phyloP scores from a whole-genome alignment of 2,113 vertebrate genomes.

The Atlantisia rogersi region DNA sequence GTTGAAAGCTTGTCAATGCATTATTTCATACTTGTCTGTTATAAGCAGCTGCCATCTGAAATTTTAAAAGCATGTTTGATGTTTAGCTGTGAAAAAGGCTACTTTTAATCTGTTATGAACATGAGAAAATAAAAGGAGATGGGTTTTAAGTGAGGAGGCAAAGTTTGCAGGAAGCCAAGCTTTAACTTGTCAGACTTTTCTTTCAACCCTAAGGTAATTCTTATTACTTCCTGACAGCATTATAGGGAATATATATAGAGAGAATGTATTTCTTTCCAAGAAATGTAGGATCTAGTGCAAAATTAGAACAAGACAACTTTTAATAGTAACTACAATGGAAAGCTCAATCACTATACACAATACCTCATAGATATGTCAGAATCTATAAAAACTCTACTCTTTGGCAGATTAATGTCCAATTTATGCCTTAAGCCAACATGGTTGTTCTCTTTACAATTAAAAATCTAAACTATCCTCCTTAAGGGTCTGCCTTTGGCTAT shows the following conservation, averaged over 20 bases:
- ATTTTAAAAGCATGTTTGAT: not conserved
- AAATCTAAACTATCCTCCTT: slow-evolving; percentile 19
- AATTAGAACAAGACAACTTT: not conserved
- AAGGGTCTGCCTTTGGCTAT: slow-evolving; percentile 26
- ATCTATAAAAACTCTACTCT: not conserved
- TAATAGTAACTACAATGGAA: not conserved
- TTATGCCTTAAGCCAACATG: not conserved
- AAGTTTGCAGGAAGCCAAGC: not conserved
- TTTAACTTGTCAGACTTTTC: not conserved
- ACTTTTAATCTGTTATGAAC: not conserved
- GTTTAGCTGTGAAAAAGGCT: not conserved
- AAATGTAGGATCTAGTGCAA: not conserved
- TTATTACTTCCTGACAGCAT: not conserved
- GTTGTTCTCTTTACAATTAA: not conserved
- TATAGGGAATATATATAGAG: too few species aligned
- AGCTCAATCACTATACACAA: not conserved
- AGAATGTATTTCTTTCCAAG: not conserved
- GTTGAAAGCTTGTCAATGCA: not conserved
- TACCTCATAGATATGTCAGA: not conserved
- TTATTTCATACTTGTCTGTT: not conserved
- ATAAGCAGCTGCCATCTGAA: not conserved
- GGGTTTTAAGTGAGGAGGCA: not conserved
- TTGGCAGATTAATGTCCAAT: slow-evolving; percentile 15
- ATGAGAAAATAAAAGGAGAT: not conserved
- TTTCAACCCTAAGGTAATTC: not conserved